Evolutionary conservation across 2,113 vertebrate genomes (phyloP).

Genomic region (Litocranius walleri): DNA sequence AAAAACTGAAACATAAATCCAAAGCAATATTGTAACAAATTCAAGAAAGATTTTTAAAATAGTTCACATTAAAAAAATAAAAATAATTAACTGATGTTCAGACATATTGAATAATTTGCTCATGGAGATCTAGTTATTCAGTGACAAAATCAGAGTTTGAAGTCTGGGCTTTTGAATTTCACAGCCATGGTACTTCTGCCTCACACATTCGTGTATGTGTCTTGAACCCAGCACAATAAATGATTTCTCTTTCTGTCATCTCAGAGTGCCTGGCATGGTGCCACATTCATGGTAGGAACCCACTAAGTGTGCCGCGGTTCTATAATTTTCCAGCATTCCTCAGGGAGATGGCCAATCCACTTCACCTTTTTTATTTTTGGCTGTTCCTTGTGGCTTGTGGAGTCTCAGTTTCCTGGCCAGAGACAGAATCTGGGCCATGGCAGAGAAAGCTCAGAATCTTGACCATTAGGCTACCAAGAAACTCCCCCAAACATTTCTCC

Average conservation of each 20-base stretch:
- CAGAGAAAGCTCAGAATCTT: neutral
- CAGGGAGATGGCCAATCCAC: neutral
- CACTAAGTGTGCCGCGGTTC: neutral
- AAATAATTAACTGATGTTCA: neutral
- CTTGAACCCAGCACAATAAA: neutral
- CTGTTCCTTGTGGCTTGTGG: neutral
- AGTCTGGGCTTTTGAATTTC: neutral
- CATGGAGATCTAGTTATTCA: neutral
- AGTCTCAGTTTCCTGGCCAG: neutral
- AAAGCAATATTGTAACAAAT: neutral
- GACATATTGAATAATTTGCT: neutral
- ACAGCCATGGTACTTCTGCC: neutral
- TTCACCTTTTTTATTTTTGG: neutral
- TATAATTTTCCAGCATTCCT: neutral
- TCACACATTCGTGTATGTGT: fast-evolving
- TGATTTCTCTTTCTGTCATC: neutral
- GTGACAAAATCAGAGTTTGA: neutral
- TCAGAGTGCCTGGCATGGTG: neutral
- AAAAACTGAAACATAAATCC: neutral
- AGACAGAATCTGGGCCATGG: neutral
- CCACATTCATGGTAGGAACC: neutral
- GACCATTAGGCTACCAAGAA: neutral
- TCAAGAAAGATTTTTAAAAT: neutral
- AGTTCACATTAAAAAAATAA: neutral
- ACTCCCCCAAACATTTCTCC: neutral